Conservation (phyloP, 2,888 invertebrate species). For the Drosophila falleni region DNA sequence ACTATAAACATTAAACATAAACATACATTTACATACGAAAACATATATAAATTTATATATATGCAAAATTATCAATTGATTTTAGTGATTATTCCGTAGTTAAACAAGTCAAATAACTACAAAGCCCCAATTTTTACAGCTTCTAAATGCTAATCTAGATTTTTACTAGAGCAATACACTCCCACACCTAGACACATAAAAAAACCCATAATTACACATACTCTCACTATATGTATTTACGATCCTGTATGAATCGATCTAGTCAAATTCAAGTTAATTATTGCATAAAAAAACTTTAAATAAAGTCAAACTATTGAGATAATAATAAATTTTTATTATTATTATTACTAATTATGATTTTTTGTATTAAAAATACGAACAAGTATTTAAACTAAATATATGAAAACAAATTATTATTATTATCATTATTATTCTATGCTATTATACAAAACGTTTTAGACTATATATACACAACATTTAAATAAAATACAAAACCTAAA, state of each 20-base stretch:
- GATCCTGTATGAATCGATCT: slow-evolving; percentile 80
- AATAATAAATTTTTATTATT: slow-evolving; percentile 68
- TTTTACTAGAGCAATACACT: slow-evolving; percentile 65
- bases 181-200: slow-evolving; percentile 21
- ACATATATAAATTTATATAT: slow-evolving; percentile 53
- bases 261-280: slow-evolving; percentile 85
- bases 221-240: slow-evolving; percentile 70
- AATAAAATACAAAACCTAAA: slow-evolving; percentile 44
- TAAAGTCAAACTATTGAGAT: slow-evolving; percentile 76
- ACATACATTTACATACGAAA: slow-evolving; percentile 28
- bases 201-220: slow-evolving; percentile 32
- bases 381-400: slow-evolving; percentile 73
- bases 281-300: slow-evolving; percentile 69
- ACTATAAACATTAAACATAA: slow-evolving; percentile 36
- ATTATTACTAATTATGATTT: slow-evolving; percentile 72
- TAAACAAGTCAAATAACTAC: slow-evolving; percentile 43
- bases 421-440: slow-evolving; percentile 76
- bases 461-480: slow-evolving; percentile 73
- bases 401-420: slow-evolving; percentile 55
- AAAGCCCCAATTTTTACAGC: slow-evolving; percentile 59
- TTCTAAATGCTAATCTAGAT: slow-evolving; percentile 74
- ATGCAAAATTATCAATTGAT: slow-evolving; percentile 73
- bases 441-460: slow-evolving; percentile 79
- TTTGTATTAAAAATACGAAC: slow-evolving; percentile 81
- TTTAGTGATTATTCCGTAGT: slow-evolving; percentile 69